phyloP scores from a whole-genome alignment of 1,140 invertebrate species.

The Hypsibius dujardini region DNA sequence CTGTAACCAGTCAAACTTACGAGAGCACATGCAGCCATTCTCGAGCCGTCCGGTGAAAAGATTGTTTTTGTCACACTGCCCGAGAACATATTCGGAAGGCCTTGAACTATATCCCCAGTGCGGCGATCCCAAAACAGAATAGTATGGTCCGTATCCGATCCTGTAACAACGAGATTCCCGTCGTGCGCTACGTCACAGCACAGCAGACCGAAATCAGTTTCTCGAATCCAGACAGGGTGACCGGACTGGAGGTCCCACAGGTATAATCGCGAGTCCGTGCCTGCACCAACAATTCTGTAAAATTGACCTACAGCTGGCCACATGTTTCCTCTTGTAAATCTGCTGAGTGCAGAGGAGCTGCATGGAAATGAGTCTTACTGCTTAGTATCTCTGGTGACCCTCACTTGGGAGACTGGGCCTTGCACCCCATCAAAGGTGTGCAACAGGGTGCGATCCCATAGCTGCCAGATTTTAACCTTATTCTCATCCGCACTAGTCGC shows the following conservation, averaged over 20 bases:
- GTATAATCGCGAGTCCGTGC: background rate
- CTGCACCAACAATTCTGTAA: background rate
- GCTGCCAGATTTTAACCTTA: background rate
- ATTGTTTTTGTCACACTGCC: background rate
- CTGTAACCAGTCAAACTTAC: no score
- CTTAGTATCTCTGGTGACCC: background rate
- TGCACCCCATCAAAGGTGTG: no score
- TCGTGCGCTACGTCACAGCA: no score
- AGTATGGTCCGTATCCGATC: no score
- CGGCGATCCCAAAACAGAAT: background rate
- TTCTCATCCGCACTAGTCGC: background rate
- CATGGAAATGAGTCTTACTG: no score
- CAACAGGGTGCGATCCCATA: background rate
- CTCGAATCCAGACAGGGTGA: background rate
- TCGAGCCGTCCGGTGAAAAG: background rate
- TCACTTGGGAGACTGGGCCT: no score
- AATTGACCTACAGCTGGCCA: background rate
- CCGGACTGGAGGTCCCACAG: background rate
- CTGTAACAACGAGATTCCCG: no score
- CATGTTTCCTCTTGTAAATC: background rate
- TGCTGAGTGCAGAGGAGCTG: background rate
- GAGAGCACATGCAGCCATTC: no score
- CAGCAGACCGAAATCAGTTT: background rate
- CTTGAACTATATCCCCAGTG: background rate
- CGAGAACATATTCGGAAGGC: background rate